Evolutionary conservation across 2,888 invertebrate genomes (phyloP).

Genomic region (Elysia crispata): DNA sequence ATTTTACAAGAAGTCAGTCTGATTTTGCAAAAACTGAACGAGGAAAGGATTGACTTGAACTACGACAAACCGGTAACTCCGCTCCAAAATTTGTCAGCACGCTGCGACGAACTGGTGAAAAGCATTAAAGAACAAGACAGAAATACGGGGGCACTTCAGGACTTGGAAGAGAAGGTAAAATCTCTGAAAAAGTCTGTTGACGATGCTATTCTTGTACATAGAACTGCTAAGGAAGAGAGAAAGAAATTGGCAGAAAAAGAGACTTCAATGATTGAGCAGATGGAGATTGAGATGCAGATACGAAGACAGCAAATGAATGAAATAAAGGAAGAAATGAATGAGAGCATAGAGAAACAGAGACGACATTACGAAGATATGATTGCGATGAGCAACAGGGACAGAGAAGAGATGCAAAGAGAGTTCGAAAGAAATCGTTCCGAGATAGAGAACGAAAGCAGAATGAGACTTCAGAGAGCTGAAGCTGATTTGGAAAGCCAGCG

Average conservation of each 20-base stretch:
- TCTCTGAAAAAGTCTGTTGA: not conserved
- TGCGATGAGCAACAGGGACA: no score
- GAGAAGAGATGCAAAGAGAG: no score
- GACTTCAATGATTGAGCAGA: not conserved
- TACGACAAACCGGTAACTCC: not conserved
- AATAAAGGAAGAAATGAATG: not conserved
- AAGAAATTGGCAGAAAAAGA: not conserved
- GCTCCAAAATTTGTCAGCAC: not conserved
- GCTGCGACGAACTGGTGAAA: not conserved
- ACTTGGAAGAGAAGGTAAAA: not conserved
- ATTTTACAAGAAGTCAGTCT: not conserved
- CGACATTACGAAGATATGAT: no score
- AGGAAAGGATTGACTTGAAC: not conserved
- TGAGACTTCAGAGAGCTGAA: no score
- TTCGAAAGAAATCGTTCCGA: no score
- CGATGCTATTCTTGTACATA: not conserved
- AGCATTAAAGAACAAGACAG: not conserved
- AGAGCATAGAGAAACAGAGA: no score
- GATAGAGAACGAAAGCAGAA: no score
- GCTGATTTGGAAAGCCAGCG: no score
- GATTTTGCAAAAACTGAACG: not conserved
- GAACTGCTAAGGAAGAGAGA: not conserved
- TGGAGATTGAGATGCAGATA: not conserved
- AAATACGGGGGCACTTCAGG: not conserved
- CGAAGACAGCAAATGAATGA: not conserved